Evolutionary conservation across 2,113 vertebrate genomes (phyloP).

Genomic region (Sander vitreus): DNA sequence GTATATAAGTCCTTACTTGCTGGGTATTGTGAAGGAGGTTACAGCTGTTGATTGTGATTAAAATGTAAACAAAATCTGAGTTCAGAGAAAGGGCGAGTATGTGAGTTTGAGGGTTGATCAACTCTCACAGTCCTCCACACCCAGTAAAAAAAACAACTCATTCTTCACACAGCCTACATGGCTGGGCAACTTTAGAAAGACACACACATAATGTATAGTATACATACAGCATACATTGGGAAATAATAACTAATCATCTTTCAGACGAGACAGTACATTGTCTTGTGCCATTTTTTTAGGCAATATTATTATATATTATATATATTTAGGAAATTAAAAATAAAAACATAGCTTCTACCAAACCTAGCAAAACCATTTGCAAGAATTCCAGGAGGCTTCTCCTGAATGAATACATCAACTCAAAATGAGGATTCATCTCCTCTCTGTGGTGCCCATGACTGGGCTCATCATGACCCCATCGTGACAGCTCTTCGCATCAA

Average conservation of each 20-base stretch:
- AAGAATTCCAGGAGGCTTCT: background rate
- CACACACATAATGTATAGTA: background rate
- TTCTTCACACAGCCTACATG: slow-evolving; percentile 25
- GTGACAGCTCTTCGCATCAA: slow-evolving; percentile 66
- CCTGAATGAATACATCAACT: slow-evolving; percentile 20
- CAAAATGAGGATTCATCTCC: slow-evolving; percentile 45
- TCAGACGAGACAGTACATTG: background rate
- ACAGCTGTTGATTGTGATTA: slow-evolving; percentile 85
- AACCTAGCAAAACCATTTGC: background rate
- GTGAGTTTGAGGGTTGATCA: slow-evolving; percentile 76
- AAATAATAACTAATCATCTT: background rate
- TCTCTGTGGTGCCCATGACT: slow-evolving; percentile 37
- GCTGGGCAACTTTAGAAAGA: slow-evolving; percentile 22
- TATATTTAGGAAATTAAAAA: background rate
- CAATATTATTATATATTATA: background rate
- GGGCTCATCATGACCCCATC: slow-evolving; percentile 64
- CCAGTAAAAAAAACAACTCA: slow-evolving; percentile 47
- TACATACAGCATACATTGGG: background rate
- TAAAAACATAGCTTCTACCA: background rate
- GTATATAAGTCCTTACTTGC: slow-evolving; percentile 83
- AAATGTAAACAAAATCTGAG: slow-evolving; percentile 83
- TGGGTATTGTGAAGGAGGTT: slow-evolving; percentile 80
- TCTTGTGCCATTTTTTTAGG: background rate
- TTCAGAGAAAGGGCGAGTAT: slow-evolving; percentile 79
- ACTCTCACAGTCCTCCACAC: slow-evolving; percentile 54